Conservation (phyloP, 2,797 vertebrate species). For the Schizothorax lantsangensis region DNA sequence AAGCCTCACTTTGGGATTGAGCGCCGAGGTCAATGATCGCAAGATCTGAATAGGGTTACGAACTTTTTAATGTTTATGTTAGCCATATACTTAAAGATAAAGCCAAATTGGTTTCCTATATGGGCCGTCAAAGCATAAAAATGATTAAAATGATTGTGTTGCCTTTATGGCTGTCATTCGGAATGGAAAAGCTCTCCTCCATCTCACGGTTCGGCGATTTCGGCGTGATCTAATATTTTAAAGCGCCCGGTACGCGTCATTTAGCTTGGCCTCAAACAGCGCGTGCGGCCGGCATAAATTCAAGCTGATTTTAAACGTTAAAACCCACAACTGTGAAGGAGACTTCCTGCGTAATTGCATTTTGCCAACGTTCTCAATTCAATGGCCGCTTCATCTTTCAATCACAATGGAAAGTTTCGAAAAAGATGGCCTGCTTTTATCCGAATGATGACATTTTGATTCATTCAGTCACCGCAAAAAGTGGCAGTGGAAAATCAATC, state of each 20-base stretch:
- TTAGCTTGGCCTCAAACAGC: constrained; percentile 36
- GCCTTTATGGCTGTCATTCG: constrained; percentile 44
- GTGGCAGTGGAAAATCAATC: constrained; percentile 20
- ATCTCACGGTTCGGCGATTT: constrained; percentile 36
- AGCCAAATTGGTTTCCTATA: background rate
- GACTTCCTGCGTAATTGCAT: constrained; percentile 38
- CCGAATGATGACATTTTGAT: constrained; percentile 31
- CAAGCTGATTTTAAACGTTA: constrained; percentile 11
- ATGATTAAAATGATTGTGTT: constrained; percentile 35
- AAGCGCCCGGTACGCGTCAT: constrained; percentile 12
- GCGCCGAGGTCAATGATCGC: constrained; percentile 28
- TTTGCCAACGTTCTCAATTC: background rate
- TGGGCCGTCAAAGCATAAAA: constrained; percentile 34
- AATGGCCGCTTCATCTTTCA: constrained; percentile 23
- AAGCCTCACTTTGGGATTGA: background rate
- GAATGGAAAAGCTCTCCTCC: constrained; percentile 16
- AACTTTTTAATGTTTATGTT: constrained; percentile 33
- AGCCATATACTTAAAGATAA: constrained; percentile 29
- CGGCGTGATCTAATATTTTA: constrained; percentile 36
- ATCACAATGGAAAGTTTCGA: background rate
- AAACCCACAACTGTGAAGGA: constrained; percentile 51
- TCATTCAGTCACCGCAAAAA: background rate
- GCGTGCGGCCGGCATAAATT: constrained; percentile 28
- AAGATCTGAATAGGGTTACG: background rate
- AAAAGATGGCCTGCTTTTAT: constrained; percentile 11